Evolutionary conservation across 2,888 invertebrate genomes (phyloP).

Genomic region (Drosophila maculinotata): DNA sequence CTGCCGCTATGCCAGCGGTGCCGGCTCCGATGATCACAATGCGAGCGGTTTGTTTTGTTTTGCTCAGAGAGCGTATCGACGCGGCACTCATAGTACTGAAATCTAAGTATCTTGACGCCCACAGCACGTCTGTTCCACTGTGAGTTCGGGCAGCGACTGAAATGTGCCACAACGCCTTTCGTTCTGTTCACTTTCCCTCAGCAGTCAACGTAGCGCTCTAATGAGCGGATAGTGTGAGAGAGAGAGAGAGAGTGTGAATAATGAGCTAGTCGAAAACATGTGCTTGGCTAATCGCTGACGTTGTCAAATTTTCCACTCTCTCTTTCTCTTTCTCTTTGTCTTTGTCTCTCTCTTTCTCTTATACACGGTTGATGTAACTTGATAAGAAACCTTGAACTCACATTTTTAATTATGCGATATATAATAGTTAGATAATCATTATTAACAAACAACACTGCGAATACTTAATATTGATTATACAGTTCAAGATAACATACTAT

Average conservation of each 20-base stretch:
- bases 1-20: conserved; percentile 84
- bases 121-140: conserved; percentile 21
- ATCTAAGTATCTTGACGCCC: background rate
- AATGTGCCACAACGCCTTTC: conserved; percentile 5
- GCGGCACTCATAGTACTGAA: conserved; percentile 47
- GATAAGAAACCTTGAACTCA: conserved; percentile 12
- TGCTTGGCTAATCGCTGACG: conserved; percentile 14
- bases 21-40: conserved; percentile 85
- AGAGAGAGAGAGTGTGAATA: too few species aligned
- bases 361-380: conserved; percentile 22
- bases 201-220: conserved; percentile 10
- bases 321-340: background rate
- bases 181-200: conserved; percentile 16
- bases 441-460: background rate
- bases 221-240: too few species aligned
- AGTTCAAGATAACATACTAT: background rate
- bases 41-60: conserved; percentile 68
- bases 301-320: conserved; percentile 1
- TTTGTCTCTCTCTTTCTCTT: conserved; percentile 11
- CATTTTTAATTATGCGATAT: conserved; percentile 12
- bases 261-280: conserved; percentile 1
- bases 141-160: conserved; percentile 55
- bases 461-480: background rate
- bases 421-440: background rate
- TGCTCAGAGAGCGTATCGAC: conserved; percentile 47